A percentile compares a stretch with the other conserved stretches of the same genome.
These are phyloP conservation scores for Pogonocherus hispidulus DNA, from an alignment of 2,888 invertebrate species.

Conservation along the genomic window DNA sequence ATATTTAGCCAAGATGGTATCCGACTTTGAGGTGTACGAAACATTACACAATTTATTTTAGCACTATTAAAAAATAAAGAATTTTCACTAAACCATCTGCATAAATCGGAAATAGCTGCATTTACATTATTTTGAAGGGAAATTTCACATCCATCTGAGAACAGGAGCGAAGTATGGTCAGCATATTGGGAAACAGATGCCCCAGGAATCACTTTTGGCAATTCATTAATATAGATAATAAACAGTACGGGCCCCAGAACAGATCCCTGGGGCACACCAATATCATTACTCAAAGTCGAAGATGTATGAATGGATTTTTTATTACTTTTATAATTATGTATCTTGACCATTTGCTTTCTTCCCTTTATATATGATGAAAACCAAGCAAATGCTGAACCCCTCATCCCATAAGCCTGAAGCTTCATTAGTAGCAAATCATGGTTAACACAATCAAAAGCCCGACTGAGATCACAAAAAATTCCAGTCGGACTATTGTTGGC, in stretches of 20 bases:
- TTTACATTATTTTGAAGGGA: too few species aligned
- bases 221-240: background rate
- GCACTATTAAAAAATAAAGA: too few species aligned
- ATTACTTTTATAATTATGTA: background rate
- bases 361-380: background rate
- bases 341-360: background rate
- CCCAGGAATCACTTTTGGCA: background rate
- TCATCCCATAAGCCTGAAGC: too few species aligned
- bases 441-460: background rate
- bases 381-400: too few species aligned
- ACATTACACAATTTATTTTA: too few species aligned
- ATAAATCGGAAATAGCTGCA: too few species aligned
- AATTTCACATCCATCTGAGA: too few species aligned
- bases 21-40: too few species aligned
- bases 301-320: background rate
- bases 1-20: too few species aligned
- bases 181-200: background rate
- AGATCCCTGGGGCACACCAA: background rate
- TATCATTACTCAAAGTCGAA: background rate
- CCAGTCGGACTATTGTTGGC: background rate
- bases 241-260: background rate
- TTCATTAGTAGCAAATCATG: background rate
- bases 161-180: too few species aligned
- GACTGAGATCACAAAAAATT: background rate
- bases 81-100: too few species aligned